Percentiles rank a stretch among this genome's conserved stretches.
Conservation (phyloP, 2,113 vertebrate genomes). For the Gnathonemus echidnorhynchus region DNA sequence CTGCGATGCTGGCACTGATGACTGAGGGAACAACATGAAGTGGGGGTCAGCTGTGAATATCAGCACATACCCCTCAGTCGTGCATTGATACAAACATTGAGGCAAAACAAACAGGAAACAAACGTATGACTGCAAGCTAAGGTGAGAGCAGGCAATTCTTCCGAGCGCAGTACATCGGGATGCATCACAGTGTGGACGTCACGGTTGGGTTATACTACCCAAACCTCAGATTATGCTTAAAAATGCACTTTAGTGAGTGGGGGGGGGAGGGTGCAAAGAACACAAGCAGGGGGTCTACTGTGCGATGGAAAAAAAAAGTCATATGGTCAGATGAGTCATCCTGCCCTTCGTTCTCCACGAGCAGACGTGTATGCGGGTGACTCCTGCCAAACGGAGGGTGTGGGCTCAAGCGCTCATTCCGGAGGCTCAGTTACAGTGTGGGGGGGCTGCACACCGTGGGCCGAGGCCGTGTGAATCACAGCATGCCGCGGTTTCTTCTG, state of each 20-base stretch:
- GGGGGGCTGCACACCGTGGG: not conserved
- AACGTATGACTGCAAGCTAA: not conserved
- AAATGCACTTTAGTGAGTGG: not conserved
- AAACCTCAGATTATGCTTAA: not conserved
- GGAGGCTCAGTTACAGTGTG: not conserved
- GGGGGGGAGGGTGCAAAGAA: not conserved
- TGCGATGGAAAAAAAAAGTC: not conserved
- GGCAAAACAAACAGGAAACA: not conserved
- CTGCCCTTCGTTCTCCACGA: not conserved
- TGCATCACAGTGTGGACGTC: not conserved
- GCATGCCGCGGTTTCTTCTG: not conserved
- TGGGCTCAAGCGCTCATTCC: not conserved
- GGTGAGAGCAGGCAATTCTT: not conserved
- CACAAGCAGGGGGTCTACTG: not conserved
- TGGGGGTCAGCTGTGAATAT: not conserved
- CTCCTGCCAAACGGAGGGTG: not conserved
- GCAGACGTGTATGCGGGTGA: not conserved
- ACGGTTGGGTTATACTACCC: not conserved
- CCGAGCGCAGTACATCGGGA: not conserved
- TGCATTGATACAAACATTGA: not conserved
- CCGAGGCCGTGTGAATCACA: not conserved
- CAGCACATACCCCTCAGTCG: not conserved
- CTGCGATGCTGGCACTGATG: not conserved
- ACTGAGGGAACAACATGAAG: not conserved
- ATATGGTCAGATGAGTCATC: constrained; percentile 1